Base-by-base conservation (phyloP, 2,888 invertebrate genomes). In the Agonum fuliginosum region DNA sequence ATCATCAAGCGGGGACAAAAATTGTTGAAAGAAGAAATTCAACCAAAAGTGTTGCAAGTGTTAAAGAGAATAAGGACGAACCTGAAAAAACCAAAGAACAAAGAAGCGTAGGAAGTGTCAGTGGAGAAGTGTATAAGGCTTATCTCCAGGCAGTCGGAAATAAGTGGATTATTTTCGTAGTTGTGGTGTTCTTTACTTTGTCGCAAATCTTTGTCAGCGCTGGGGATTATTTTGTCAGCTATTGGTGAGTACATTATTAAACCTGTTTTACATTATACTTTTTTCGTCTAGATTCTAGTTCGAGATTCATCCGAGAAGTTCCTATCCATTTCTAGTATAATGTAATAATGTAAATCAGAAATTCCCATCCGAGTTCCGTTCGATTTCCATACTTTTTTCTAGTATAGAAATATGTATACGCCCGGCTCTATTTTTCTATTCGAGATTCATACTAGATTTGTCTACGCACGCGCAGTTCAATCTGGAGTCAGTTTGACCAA, bases 211-310 rank as follows among this genome's bases (percentile, higher is more conserved):
- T 93, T 65, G 94, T 93, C 0, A 95, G 95, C n/a, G 90, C 91
- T 17, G 91, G 94, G 0, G 96, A 96, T 85, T 95, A 92, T 87
- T 96, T 94, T 88, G 91, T 95, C 3, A 91, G 94, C 2, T 92
- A 91, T 83, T 96, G 95, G 95, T 93, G 82, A 88, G 87, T 83
- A 30, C 43, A 43, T 8, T 80, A n/a, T n/a, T n/a, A n/a, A 30
- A 62, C n/a, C n/a, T 54, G 48, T 41, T 17, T 19, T 5, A 62
- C 10, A n/a, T n/a, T n/a, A n/a, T n/a, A n/a, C n/a, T n/a, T n/a
- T n/a, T n/a, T n/a, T n/a, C 6, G n/a, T n/a, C n/a, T n/a, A n/a
- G n/a, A n/a, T n/a, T n/a, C n/a, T n/a, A n/a, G n/a, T n/a, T n/a
- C n/a, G n/a, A n/a, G n/a, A n/a, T n/a, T n/a, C n/a, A n/a, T n/a